A percentile compares a stretch with the other conserved stretches of the same genome.
These are phyloP conservation scores for Pherbina coryleti DNA, from an alignment of 2,888 invertebrate genomes.

Conservation along the genomic window DNA sequence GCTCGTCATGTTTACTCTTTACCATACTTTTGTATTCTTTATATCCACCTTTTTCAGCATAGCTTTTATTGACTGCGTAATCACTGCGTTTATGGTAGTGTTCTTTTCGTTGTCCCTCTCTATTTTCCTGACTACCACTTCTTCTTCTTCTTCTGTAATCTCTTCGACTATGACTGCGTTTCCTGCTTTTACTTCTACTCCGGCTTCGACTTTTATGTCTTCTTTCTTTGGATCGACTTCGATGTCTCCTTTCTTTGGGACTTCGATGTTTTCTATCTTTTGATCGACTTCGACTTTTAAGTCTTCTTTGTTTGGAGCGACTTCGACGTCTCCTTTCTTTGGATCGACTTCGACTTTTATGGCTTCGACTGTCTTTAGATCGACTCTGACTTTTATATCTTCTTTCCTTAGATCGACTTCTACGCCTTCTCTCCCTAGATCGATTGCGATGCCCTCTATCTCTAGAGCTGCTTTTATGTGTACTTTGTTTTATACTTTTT, in stretches of 20 bases:
- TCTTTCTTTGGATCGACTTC: slow-evolving; percentile 14
- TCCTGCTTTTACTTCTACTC: slow-evolving; percentile 1
- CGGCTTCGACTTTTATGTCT: slow-evolving; percentile 6
- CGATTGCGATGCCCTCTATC: slow-evolving; percentile 21
- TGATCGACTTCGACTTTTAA: background rate
- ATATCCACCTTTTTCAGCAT: background rate
- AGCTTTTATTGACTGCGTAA: background rate
- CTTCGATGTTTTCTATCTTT: background rate
- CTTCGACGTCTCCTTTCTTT: background rate
- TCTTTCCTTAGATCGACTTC: background rate
- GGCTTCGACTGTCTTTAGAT: background rate
- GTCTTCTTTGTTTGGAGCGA: background rate
- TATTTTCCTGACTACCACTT: background rate
- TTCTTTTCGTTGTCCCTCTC: background rate
- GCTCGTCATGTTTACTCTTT: background rate
- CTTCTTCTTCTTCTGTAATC: background rate
- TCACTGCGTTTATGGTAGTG: background rate
- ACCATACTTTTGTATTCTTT: background rate
- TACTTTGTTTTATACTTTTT: background rate
- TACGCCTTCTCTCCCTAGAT: background rate
- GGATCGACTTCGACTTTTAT: background rate
- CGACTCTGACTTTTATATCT: background rate
- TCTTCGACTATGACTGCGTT: background rate
- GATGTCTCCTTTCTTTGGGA: background rate
- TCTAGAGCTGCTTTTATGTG: background rate